A percentile compares a stretch with the other conserved stretches of the same genome.
Conservation (phyloP, 2,113 vertebrate species). For the Athene cunicularia region DNA sequence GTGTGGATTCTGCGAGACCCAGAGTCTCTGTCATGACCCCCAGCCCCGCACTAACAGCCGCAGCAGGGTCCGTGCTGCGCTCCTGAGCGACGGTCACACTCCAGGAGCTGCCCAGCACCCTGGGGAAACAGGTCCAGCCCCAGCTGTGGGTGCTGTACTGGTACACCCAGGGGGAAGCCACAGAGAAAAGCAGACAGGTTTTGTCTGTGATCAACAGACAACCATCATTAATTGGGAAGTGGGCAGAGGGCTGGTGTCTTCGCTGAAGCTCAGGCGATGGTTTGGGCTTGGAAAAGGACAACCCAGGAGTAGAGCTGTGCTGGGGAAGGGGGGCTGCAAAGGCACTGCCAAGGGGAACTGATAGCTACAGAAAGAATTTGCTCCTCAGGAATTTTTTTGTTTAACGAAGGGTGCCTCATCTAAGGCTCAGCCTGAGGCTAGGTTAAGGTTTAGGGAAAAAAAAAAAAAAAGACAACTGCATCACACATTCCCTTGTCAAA, state of each 20-base stretch:
- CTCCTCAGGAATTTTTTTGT: neutral
- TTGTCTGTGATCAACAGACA: neutral
- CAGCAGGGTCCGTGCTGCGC: accelerated
- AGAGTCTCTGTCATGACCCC: too few species aligned
- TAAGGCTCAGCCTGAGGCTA: neutral
- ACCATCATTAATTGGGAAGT: neutral
- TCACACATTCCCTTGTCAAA: neutral
- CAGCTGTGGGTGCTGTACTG: neutral
- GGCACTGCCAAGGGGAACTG: neutral
- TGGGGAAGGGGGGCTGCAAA: neutral
- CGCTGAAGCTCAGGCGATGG: neutral
- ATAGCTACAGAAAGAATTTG: neutral
- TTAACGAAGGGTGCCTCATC: neutral
- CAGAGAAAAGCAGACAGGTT: neutral
- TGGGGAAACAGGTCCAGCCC: neutral
- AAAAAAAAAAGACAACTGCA: neutral
- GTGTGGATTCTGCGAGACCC: neutral
- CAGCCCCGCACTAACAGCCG: neutral
- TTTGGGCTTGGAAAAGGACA: neutral
- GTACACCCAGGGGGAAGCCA: neutral
- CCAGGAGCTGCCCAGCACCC: neutral
- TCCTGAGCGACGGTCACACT: neutral
- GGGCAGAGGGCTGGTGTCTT: neutral
- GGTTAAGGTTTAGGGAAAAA: neutral
- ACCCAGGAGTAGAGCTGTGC: neutral